Evolutionary conservation across 2,797 vertebrate species (phyloP).

Genomic region (Mormyrops boulengeri): DNA sequence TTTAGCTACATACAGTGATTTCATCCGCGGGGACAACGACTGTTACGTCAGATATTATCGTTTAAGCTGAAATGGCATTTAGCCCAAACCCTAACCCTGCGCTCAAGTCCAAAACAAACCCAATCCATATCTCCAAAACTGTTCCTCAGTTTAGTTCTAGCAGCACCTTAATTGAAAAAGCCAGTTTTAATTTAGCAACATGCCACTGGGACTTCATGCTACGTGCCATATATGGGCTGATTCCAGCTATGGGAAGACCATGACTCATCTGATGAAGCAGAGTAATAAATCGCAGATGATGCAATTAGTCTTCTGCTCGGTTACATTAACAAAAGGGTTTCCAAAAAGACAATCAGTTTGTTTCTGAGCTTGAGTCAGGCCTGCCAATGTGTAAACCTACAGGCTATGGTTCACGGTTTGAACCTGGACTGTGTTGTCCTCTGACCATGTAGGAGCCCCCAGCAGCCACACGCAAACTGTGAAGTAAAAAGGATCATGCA

Average conservation of each 20-base stretch:
- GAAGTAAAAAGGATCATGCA: neutral
- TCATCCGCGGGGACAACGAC: neutral
- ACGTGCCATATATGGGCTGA: neutral
- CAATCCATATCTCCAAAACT: neutral
- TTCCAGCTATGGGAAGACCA: neutral
- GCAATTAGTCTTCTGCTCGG: neutral
- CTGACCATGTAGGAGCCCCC: neutral
- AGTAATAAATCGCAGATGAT: neutral
- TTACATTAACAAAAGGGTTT: neutral
- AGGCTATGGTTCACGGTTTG: neutral
- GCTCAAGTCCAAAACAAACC: neutral
- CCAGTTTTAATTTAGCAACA: neutral
- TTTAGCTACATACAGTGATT: neutral
- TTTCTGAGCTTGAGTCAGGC: neutral
- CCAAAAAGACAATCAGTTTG: neutral
- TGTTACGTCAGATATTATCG: slow-evolving; percentile 13
- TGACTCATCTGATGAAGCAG: neutral
- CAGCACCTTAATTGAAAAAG: neutral
- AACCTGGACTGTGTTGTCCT: neutral
- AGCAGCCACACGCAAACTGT: neutral
- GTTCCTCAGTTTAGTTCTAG: neutral
- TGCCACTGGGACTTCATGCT: neutral
- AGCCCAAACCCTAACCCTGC: neutral
- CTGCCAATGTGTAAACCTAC: neutral
- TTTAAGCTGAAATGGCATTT: neutral